Evolutionary conservation across 1,140 invertebrate genomes (phyloP).

Genomic region (Tribolium madens): DNA sequence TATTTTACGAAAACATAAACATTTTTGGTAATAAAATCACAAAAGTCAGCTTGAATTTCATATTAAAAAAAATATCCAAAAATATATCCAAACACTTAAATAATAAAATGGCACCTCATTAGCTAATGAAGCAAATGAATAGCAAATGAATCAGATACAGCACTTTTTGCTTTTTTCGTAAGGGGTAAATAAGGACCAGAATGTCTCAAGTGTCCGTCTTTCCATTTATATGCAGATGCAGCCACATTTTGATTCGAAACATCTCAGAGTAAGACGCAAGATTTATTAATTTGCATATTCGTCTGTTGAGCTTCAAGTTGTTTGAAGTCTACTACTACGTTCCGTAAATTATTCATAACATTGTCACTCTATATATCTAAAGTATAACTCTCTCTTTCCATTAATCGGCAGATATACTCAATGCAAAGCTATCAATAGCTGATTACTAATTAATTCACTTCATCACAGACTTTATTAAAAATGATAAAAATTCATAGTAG

Average conservation of each 20-base stretch:
- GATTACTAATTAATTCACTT: constrained; percentile 41
- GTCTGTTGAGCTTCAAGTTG: constrained; percentile 51
- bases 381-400: constrained; percentile 52
- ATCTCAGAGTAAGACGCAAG: constrained; percentile 62
- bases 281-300: constrained; percentile 64
- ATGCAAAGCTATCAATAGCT: constrained; percentile 47
- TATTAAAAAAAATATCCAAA: too few relatives aligned
- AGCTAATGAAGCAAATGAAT: too few relatives aligned
- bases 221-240: constrained; percentile 62
- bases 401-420: constrained; percentile 50
- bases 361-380: constrained; percentile 57
- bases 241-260: constrained; percentile 55
- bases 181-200: constrained; percentile 19
- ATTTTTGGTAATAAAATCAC: too few relatives aligned
- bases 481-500: too few relatives aligned
- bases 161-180: too few relatives aligned
- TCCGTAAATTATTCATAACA: constrained; percentile 63
- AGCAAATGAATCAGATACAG: too few relatives aligned
- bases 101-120: too few relatives aligned
- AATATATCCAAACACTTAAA: too few relatives aligned
- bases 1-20: too few relatives aligned
- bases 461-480: not conserved
- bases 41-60: too few relatives aligned
- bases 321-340: constrained; percentile 59
- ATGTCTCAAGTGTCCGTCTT: constrained; percentile 54